Evolutionary conservation across 2,797 vertebrate genomes (phyloP).

Genomic region (Rachycentron canadum): DNA sequence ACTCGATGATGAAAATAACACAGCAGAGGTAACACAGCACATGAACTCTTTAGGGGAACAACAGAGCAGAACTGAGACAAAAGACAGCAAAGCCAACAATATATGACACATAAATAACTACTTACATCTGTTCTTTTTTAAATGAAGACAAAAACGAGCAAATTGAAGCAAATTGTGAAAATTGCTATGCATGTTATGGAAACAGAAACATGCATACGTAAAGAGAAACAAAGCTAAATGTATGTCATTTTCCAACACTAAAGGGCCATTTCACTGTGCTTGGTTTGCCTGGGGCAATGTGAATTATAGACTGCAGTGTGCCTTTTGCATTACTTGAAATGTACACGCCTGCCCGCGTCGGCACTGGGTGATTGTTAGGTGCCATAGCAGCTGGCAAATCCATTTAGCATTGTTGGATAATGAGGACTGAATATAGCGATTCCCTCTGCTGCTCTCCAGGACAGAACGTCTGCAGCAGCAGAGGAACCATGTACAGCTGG

Average conservation of each 20-base stretch:
- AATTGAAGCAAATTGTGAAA: constrained; percentile 34
- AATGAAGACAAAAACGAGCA: constrained; percentile 12
- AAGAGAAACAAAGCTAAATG: constrained; percentile 4
- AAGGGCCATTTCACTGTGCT: constrained; percentile 27
- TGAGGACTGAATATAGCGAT: constrained; percentile 45
- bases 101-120: constrained; percentile 38
- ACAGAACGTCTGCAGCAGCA: constrained; percentile 27
- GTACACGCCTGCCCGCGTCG: constrained; percentile 19
- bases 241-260: constrained; percentile 7
- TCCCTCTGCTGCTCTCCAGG: constrained; percentile 38
- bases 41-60: constrained; percentile 49
- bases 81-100: constrained; percentile 3
- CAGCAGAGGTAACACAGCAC: constrained; percentile 17
- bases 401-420: constrained; percentile 58
- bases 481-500: neutral
- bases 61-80: constrained; percentile 36
- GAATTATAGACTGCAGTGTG: constrained; percentile 35
- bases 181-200: neutral
- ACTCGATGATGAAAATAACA: constrained; percentile 49
- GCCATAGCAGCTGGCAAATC: constrained; percentile 52
- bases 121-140: neutral
- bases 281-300: constrained; percentile 20
- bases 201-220: neutral
- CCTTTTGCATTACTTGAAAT: constrained; percentile 41
- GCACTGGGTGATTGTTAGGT: constrained; percentile 46